These are phyloP conservation scores for zebrafish (Danio rerio) DNA, from an alignment of 2,113 vertebrate species.

Conservation along the genomic window DNA sequence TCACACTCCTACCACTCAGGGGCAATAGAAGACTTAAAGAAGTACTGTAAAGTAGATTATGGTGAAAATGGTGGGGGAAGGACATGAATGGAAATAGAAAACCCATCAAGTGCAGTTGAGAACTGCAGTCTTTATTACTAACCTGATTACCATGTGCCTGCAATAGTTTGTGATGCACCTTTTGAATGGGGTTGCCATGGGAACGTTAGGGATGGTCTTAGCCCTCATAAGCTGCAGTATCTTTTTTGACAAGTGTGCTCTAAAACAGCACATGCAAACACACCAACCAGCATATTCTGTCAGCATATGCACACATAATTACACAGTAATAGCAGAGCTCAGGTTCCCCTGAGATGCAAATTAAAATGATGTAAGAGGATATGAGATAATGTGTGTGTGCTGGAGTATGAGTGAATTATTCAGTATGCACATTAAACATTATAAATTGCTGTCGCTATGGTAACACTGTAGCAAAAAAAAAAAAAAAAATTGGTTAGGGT, in stretches of 20 bases:
- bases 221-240: conserved; percentile 30
- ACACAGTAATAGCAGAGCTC: neutral
- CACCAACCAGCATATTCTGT: neutral
- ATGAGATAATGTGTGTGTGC: neutral
- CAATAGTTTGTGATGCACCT: neutral
- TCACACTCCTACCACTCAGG: neutral
- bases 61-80: neutral
- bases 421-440: conserved; percentile 63
- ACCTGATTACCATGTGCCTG: conserved; percentile 32
- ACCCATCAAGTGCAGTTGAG: conserved; percentile 14
- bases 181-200: conserved; percentile 50
- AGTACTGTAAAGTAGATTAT: neutral
- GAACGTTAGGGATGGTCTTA: conserved; percentile 33
- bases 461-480: conserved; percentile 59
- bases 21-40: neutral
- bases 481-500: conserved; percentile 48
- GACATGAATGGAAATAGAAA: neutral
- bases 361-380: neutral
- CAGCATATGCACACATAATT: neutral
- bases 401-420: conserved; percentile 64
- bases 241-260: neutral
- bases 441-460: conserved; percentile 74
- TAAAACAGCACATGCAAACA: neutral
- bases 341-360: neutral
- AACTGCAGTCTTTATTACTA: conserved; percentile 18